Evolutionary conservation across 2,797 vertebrate species (phyloP), one percentile per base, ranked within the genome.

Genomic region (Diplodus puntazzo): DNA sequence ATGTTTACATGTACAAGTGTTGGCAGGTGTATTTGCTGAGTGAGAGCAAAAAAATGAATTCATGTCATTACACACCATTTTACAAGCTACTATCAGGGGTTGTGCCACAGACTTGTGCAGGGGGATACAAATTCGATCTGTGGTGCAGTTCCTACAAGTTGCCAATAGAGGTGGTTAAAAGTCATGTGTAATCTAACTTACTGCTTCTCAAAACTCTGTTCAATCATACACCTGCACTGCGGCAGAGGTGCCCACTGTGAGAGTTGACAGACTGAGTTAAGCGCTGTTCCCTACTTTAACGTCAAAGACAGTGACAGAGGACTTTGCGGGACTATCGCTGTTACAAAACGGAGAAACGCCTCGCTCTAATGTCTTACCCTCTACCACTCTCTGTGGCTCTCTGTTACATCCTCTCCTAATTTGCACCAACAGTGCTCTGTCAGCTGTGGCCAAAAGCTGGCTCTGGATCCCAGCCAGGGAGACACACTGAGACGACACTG

Each of bases 401-500:
- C 50, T 30, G 20, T 57, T 63, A 25, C n/a, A 73, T 45, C 68
- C 30, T 69, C 43, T 75, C 42, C 71, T 64, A 42, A 79, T 49
- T 80, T 67, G 43, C 18, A 20, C 74, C 21, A 48, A 42, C 74
- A 1, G 42, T 25, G 43, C 69, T 43, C 63, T 63, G 55, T 88
- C 68, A 67, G 60, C 20, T 18, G 12, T 25, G 25, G 49, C 60
- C 64, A 79, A 68, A 68, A 80, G 73, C 79, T 27, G 77, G 25
- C 75, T 42, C 73, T 92, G 90, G 87, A 85, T 75, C 48, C 12
- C 39, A 25, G 83, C 83, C 87, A 82, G 79, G 63, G 83, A 60
- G 49, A 83, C 80, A 60, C 69, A 59, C 70, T 30, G 79, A 66
- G 70, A 58, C n/a, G 30, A 27, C 0, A 9, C 17, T 46, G 64